Conservation (phyloP, 2,113 vertebrate species). For the Tonatia bakeri region DNA sequence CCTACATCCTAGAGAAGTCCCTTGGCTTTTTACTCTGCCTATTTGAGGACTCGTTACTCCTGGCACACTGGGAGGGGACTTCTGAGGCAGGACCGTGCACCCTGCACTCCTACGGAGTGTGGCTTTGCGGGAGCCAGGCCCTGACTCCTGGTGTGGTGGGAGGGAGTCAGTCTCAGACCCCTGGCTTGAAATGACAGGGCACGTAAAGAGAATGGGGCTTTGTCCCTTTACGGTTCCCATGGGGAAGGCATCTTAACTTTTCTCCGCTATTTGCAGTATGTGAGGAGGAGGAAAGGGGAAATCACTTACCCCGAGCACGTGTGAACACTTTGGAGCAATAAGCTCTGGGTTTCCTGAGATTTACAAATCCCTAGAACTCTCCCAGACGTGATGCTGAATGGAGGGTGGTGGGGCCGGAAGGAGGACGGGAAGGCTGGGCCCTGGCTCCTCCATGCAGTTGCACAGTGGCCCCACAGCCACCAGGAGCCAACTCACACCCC, state of each 20-base stretch:
- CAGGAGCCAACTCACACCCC: background rate
- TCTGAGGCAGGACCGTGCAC: background rate
- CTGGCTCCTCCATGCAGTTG: background rate
- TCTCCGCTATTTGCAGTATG: background rate
- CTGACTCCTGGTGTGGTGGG: background rate
- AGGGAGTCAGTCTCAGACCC: background rate
- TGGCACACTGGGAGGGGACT: background rate
- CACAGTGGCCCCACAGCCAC: background rate
- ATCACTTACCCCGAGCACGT: background rate
- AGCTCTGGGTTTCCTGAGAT: background rate
- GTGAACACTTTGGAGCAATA: background rate
- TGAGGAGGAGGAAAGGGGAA: background rate
- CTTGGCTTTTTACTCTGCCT: background rate
- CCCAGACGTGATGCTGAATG: background rate
- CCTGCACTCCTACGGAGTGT: rapidly evolving
- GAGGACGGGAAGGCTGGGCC: background rate
- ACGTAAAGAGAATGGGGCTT: background rate
- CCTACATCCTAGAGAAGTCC: background rate
- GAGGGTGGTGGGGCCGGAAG: background rate
- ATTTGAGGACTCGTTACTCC: background rate
- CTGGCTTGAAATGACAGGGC: background rate
- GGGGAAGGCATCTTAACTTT: background rate
- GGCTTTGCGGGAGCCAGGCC: background rate
- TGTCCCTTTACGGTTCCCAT: background rate
- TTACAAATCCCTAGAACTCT: background rate